Base-by-base conservation (phyloP, 1,140 invertebrate species). In the Popillia japonica region DNA sequence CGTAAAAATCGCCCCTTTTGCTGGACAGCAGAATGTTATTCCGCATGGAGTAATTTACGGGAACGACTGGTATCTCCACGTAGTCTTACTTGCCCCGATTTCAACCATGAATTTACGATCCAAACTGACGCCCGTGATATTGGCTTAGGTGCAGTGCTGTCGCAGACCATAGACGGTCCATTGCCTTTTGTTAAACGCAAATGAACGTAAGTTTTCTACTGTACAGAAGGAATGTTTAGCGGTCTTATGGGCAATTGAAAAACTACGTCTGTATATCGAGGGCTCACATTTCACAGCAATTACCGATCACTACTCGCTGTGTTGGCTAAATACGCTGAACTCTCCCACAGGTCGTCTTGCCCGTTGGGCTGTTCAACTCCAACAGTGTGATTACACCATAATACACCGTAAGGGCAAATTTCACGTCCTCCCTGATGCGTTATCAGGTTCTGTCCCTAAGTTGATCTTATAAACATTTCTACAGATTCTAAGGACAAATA, bases 11-110 rank as follows among this genome's bases (percentile, higher is more conserved):
- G 27, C 8, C 7, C 20, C n/a, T 73, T 73, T 27, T 22, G 2
- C 27, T 73, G 40, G 72, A 73, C 22, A 10, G n/a, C 9, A 34
- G 9, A 73, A 6, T 73, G 72, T 73, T 8, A 73, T n/a, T n/a
- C n/a, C n/a, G n/a, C n/a, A n/a, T n/a, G n/a, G 27, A 64, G 14
- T 64, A 8, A 6, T 89, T 14, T 85, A 64, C 3, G 83, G 81
- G 79, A 73, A 40, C 8, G 34, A 22, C 20, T 73, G 14, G 59
- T 79, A 7, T 42, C 80, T 2, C 11, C 78, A n/a, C 80, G 78
- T 2, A 72, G 79, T 3, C 59, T 82, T 20, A 23, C 79, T 9
- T 78, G 80, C 42, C 81, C 80, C 40, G 78, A 81, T 74, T 81
- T 81, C 42, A 11, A 40, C 14, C 9, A 75, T 1, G 40, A 14